phyloP scores from a whole-genome alignment of 2,113 vertebrate genomes.

The Lathamus discolor region DNA sequence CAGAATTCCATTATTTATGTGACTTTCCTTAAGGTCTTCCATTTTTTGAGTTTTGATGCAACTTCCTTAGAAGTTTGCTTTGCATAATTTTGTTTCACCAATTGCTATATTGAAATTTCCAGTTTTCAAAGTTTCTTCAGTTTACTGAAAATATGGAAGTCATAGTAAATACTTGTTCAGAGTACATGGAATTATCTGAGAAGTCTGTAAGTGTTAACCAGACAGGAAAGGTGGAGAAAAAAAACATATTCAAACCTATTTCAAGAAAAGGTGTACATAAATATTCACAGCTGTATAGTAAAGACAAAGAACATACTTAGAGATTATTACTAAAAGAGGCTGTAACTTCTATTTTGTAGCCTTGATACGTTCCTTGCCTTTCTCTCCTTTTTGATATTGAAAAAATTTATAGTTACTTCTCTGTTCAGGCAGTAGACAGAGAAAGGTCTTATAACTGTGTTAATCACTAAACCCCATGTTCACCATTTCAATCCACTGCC shows the following conservation, averaged over 20 bases:
- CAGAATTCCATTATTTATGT: not conserved
- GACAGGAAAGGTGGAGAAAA: not conserved
- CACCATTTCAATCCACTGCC: constrained; percentile 8
- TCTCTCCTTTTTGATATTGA: not conserved
- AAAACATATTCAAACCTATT: not conserved
- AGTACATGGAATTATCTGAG: not conserved
- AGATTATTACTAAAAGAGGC: not conserved
- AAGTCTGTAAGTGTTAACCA: not conserved
- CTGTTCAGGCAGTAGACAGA: not conserved
- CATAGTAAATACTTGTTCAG: not conserved
- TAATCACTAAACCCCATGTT: not conserved
- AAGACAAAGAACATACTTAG: not conserved
- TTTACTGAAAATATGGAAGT: not conserved
- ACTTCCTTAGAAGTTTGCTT: not conserved
- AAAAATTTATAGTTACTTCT: constrained; percentile 30
- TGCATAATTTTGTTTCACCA: not conserved
- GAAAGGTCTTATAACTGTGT: not conserved
- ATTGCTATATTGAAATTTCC: not conserved
- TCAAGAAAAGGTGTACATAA: not conserved
- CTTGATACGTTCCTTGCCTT: not conserved
- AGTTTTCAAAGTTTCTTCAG: not conserved
- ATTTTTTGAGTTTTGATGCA: not conserved
- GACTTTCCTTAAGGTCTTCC: not conserved
- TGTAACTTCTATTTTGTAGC: not conserved
- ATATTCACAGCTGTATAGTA: not conserved